Conservation (phyloP, 2,797 vertebrate genomes). For the Sebastes hubbsi region DNA sequence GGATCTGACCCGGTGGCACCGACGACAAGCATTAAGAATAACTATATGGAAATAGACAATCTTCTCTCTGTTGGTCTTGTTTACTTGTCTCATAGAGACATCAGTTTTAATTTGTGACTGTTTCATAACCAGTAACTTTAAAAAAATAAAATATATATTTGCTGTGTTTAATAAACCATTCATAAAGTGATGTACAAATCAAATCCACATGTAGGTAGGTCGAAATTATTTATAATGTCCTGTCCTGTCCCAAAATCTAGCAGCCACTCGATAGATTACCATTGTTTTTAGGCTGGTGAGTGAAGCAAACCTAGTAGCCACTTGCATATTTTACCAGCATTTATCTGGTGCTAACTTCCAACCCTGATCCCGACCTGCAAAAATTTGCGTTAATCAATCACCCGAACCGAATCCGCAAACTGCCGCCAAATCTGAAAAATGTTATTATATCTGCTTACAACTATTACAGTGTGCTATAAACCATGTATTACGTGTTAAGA, state of each 20-base stretch:
- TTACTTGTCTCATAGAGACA: background rate
- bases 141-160: background rate
- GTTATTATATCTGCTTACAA: background rate
- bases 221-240: background rate
- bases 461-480: background rate
- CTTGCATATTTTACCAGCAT: too few relatives aligned
- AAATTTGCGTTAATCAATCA: too few relatives aligned
- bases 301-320: too few relatives aligned
- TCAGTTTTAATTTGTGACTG: too few relatives aligned
- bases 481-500: background rate
- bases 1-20: accelerated
- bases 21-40: background rate
- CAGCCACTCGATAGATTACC: too few relatives aligned
- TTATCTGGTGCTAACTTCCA: too few relatives aligned
- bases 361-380: too few relatives aligned
- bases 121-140: background rate
- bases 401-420: too few relatives aligned
- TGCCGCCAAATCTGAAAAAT: too few relatives aligned
- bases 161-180: background rate
- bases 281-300: too few relatives aligned
- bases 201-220: background rate
- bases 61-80: background rate
- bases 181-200: background rate
- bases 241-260: too few relatives aligned
- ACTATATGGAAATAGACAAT: background rate